These are phyloP conservation scores for Agapornis roseicollis DNA, from an alignment of 2,113 vertebrate species.

Conservation along the genomic window DNA sequence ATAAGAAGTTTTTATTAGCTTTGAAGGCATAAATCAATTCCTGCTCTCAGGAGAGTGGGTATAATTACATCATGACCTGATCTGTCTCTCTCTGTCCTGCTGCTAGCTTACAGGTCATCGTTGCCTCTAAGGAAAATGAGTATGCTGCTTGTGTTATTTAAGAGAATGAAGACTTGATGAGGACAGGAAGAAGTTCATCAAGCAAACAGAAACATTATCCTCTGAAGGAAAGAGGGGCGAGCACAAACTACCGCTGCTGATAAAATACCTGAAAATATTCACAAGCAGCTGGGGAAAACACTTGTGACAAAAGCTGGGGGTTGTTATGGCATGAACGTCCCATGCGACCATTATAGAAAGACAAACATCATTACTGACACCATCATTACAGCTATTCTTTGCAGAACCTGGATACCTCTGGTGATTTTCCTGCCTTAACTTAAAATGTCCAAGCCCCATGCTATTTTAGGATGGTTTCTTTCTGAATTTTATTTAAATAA, in stretches of 20 bases:
- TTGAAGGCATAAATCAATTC: background rate
- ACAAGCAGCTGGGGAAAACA: background rate
- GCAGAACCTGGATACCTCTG: background rate
- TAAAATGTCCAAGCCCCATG: background rate
- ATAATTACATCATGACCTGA: background rate
- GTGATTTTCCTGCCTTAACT: background rate
- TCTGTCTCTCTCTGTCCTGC: background rate
- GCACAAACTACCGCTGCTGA: background rate
- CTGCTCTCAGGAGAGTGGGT: accelerated
- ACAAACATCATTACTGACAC: background rate
- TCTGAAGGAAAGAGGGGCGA: background rate
- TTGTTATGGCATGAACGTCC: background rate
- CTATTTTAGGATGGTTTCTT: background rate
- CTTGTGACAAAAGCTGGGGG: background rate
- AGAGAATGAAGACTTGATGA: background rate
- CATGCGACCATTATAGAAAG: accelerated
- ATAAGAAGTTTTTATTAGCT: background rate
- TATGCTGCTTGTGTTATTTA: background rate
- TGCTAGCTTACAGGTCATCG: background rate
- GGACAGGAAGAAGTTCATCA: background rate
- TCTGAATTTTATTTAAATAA: background rate
- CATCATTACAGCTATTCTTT: background rate
- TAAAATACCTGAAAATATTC: background rate
- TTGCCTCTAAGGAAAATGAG: background rate
- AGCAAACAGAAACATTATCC: background rate